Percentiles rank a stretch among this genome's conserved stretches.
These are phyloP conservation scores for Microctonus aethiopoides DNA, from an alignment of 2,888 invertebrate genomes.

Conservation along the genomic window DNA sequence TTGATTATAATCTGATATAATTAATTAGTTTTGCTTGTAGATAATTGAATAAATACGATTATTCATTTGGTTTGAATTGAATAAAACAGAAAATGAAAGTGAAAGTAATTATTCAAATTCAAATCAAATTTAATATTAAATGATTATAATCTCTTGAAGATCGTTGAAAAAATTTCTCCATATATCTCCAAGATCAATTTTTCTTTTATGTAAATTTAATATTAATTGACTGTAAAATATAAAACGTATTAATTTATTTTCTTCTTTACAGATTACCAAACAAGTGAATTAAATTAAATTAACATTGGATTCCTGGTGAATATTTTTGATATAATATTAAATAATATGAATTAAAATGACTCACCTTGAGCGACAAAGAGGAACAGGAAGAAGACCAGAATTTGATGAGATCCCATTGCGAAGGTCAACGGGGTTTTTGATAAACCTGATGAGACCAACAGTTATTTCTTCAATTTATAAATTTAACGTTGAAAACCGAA, in stretches of 20 bases:
- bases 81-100: neutral
- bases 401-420: conserved; percentile 56
- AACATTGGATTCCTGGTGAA: neutral
- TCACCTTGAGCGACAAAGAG: conserved; percentile 59
- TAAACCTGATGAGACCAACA: neutral
- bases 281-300: neutral
- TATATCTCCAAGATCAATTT: too few species aligned
- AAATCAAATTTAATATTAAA: neutral
- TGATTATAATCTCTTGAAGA: neutral
- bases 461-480: conserved; percentile 38
- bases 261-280: neutral
- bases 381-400: conserved; percentile 55
- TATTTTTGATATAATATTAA: neutral
- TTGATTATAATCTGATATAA: neutral
- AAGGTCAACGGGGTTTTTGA: conserved; percentile 44
- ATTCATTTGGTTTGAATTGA: neutral
- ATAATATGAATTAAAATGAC: conserved; percentile 40
- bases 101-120: conserved; percentile 8
- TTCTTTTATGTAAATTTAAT: conserved; percentile 5
- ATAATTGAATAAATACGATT: neutral
- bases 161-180: too few species aligned
- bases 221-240: neutral
- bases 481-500: conserved; percentile 39
- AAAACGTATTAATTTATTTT: neutral
- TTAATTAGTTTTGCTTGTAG: neutral